Evolutionary conservation across 2,888 invertebrate genomes (phyloP).

Genomic region (Octonoba sinensis): DNA sequence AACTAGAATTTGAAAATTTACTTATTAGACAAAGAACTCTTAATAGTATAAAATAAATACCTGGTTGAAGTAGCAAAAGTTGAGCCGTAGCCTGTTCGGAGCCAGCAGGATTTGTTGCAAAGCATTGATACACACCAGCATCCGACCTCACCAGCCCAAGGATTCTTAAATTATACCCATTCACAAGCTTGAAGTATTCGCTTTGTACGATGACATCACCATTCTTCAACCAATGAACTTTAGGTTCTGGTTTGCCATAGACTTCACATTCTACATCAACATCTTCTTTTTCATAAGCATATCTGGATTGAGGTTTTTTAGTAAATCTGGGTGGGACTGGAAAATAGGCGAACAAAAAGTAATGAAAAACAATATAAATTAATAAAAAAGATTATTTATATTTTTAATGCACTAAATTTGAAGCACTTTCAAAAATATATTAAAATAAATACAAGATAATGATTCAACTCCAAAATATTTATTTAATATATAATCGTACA

Average conservation of each 20-base stretch:
- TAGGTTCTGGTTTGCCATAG: constrained; percentile 86
- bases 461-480: too few relatives aligned
- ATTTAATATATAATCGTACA: too few relatives aligned
- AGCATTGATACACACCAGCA: constrained; percentile 95
- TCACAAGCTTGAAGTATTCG: constrained; percentile 85
- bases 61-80: constrained; percentile 81
- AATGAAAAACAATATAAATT: too few relatives aligned
- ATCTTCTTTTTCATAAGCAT: constrained; percentile 86
- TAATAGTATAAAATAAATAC: constrained; percentile 76
- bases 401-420: neutral
- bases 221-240: constrained; percentile 91
- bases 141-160: constrained; percentile 89
- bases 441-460: neutral
- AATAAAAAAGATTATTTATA: neutral
- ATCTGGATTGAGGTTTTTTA: constrained; percentile 79
- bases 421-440: too few relatives aligned
- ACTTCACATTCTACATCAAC: constrained; percentile 88
- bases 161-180: constrained; percentile 79
- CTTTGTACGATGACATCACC: constrained; percentile 89
- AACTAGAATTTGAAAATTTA: too few relatives aligned
- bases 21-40: too few relatives aligned
- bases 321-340: constrained; percentile 84
- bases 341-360: neutral
- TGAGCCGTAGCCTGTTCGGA: constrained; percentile 86
- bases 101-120: constrained; percentile 87